phyloP scores from a whole-genome alignment of 2,113 vertebrate species.

The Trochalopteron elliotii region DNA sequence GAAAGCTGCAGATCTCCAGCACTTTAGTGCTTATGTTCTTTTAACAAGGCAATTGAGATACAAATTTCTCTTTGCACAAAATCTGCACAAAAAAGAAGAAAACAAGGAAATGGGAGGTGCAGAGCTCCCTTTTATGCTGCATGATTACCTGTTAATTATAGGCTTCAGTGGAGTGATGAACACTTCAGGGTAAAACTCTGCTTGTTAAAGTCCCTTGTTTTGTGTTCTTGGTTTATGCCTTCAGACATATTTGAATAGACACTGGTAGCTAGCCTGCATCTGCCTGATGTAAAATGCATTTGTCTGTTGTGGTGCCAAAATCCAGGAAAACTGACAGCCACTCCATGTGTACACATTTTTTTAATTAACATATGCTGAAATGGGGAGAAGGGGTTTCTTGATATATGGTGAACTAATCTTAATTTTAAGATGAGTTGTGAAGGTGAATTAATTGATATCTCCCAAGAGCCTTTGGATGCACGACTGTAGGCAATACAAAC shows the following conservation, averaged over 20 bases:
- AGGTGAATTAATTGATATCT: neutral
- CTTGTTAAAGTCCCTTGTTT: neutral
- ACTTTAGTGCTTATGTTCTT: neutral
- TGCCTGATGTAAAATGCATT: neutral
- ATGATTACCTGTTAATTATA: conserved; percentile 7
- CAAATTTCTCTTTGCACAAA: neutral
- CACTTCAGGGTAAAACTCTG: neutral
- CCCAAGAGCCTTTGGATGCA: neutral
- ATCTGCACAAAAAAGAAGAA: neutral
- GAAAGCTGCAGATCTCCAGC: neutral
- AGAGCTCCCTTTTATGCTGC: neutral
- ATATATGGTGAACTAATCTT: neutral
- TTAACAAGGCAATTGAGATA: neutral
- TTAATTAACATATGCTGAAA: neutral
- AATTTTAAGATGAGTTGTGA: neutral
- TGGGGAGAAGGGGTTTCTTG: fast-evolving
- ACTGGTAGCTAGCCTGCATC: neutral
- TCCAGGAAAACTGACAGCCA: neutral
- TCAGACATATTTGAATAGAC: neutral
- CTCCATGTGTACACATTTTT: neutral
- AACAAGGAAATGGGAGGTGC: neutral
- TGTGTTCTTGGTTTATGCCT: neutral
- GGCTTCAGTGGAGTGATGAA: neutral
- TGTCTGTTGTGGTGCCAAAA: neutral
- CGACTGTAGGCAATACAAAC: neutral